Evolutionary conservation across 1,140 invertebrate species (phyloP), one percentile per base, ranked within the genome.

Genomic region (Teleopsis dalmanni): DNA sequence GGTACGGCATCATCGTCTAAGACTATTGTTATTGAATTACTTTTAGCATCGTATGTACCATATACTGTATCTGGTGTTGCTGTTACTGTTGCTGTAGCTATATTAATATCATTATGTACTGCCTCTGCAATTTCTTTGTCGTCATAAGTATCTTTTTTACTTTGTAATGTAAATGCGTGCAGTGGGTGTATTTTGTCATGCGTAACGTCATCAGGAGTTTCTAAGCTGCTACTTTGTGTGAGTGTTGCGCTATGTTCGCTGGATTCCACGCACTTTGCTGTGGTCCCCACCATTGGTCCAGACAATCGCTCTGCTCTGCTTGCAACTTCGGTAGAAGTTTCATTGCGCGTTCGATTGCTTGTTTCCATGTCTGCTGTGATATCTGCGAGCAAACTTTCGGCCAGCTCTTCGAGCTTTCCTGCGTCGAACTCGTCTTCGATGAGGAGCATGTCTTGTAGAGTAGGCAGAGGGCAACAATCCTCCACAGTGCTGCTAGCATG

Each of bases 261-360:
- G 84, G 85, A 63, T 87, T 87, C 86, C 85, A 88, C 58, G 72
- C 81, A 71, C 80, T 84, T 71, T 87, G 85, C 62, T 85, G 82
- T 40, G 79, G 79, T 21, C 84, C 84, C 86, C 85, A 88, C 85
- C 85, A 88, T 54, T 84, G 68, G 38, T 72, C 60, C 56, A 66
- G 53, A 35, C 60, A 69, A 13, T 73, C 68, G 60, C 62, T 66
- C 56, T 62, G 59, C 2, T 49, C 52, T 36, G 66, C 65, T 51
- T 71, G 67, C 37, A 68, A 55, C 53, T 75, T 64, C 25, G 71
- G 60, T 23, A 70, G 51, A 52, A 74, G 56, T 50, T 66, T 68
- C 57, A 68, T 70, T 38, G 59, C 69, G 43, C 56, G 43, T 37
- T 78, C 79, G 54, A 85, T 74, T 47, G 78, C 75, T 73, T 76